Evolutionary conservation across 2,888 invertebrate genomes (phyloP).

Genomic region (Idaea dimidiata): DNA sequence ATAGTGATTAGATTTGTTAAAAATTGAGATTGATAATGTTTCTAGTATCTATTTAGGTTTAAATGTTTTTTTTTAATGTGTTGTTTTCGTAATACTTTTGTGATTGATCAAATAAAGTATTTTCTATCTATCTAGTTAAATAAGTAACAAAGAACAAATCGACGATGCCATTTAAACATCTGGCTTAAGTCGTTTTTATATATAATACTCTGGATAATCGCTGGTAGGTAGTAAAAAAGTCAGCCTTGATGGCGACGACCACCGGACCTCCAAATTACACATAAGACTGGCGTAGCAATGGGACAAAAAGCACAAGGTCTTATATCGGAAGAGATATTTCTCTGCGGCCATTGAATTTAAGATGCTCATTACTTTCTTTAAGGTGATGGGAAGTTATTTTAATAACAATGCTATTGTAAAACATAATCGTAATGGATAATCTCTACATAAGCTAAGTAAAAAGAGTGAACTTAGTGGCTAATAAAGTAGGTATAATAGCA

Average conservation of each 20-base stretch:
- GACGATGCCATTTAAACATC: not conserved
- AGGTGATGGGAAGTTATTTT: not conserved
- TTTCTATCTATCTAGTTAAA: not conserved
- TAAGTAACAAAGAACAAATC: not conserved
- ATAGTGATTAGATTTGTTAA: not conserved
- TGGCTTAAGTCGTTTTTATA: not conserved
- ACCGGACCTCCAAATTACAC: slow-evolving; percentile 80
- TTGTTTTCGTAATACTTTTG: no score
- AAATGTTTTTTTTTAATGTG: no score
- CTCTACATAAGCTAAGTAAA: not conserved
- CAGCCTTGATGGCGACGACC: slow-evolving; percentile 66
- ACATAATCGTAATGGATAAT: not conserved
- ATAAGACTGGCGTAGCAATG: slow-evolving; percentile 71
- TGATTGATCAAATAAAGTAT: no score
- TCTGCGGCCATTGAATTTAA: not conserved
- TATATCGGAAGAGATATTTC: slow-evolving; percentile 31
- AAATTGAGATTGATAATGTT: not conserved
- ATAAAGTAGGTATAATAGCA: not conserved
- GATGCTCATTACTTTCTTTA: not conserved
- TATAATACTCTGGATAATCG: slow-evolving; percentile 27
- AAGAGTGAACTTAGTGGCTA: not conserved
- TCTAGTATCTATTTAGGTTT: no score
- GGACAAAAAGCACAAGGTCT: slow-evolving; percentile 64
- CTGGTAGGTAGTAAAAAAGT: slow-evolving; percentile 34
- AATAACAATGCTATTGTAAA: not conserved